Evolutionary conservation across 2,888 invertebrate genomes (phyloP), one percentile per base, ranked within the genome.

Genomic region (Sarcophaga subvicina): DNA sequence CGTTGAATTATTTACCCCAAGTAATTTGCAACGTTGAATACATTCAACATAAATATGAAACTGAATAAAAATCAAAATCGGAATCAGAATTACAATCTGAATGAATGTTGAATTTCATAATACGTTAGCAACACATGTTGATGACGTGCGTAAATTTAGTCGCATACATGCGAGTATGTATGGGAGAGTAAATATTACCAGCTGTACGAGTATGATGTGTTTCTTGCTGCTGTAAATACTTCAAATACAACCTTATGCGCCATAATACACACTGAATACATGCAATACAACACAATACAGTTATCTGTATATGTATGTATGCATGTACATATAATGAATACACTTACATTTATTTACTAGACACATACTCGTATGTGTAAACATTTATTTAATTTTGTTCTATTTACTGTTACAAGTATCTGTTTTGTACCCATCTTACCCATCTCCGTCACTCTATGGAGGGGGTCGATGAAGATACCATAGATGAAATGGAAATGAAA

Each of bases 71-170:
- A 54, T 54, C 54, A 54, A 17, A 37, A 37, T 37, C 8, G 2
- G 37, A 37, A 37, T 37, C 37, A 37, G 2, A 37, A 37, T 37
- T 37, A 37, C 37, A 37, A 37, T 37, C 3, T 64, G 27, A 27
- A 37, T 64, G 63, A 69, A 69, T 69, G 67, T 45, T 59, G 45
- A 47, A 70, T 62, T 69, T 69, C 47, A 62, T 62, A 70, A 78
- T 64, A 80, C 17, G 63, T 47, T 27, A 22, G 4, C 73, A 75
- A 76, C 81, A 82, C 76, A 82, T 76, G 76, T 45, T 76, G 37
- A 63, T 49, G 76, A 70, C 70, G 76, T 82, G 76, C 71, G 59
- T 80, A 72, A 64, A 54, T 72, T 37, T 54, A 64, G 60, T 62
- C 25, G 17, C n/a, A 66, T 64, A 1, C 22, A 22, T 22, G 22